Conservation (phyloP, 2,888 invertebrate species). For the Halictus quadricinctus region DNA sequence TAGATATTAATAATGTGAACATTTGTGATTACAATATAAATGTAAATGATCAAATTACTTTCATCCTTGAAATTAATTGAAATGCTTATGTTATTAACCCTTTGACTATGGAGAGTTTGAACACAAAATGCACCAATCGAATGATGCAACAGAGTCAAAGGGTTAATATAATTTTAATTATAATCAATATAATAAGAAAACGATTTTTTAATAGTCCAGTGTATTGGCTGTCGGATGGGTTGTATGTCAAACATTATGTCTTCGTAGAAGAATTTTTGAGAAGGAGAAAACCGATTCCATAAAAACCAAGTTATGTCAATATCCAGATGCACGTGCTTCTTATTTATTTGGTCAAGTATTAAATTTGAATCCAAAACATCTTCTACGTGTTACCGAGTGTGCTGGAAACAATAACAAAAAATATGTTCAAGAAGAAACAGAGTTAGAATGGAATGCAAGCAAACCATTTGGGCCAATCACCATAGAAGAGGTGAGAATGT, state of each 20-base stretch:
- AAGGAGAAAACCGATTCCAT: constrained; percentile 64
- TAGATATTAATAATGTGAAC: not conserved
- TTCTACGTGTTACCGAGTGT: constrained; percentile 73
- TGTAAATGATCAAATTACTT: not conserved
- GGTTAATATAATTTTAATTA: not conserved
- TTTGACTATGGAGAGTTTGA: not conserved
- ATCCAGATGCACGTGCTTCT: constrained; percentile 64
- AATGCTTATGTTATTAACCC: not conserved
- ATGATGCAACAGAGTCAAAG: not conserved
- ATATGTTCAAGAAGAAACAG: constrained; percentile 28
- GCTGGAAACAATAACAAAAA: constrained; percentile 52
- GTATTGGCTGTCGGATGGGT: constrained; percentile 86
- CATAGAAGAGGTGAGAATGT: constrained; percentile 78
- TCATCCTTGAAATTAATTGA: not conserved
- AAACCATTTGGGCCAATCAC: constrained; percentile 76
- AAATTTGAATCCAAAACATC: constrained; percentile 68
- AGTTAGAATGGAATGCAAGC: constrained; percentile 39
- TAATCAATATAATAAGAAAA: not conserved
- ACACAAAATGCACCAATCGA: not conserved
- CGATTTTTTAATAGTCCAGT: constrained; percentile 84
- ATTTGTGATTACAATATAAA: not conserved
- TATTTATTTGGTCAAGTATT: constrained; percentile 66
- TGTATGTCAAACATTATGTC: constrained; percentile 84
- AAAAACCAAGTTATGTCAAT: constrained; percentile 65
- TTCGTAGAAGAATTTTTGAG: constrained; percentile 74